Base-by-base conservation (phyloP, 2,888 invertebrate species). In the Aphodius granarius region DNA sequence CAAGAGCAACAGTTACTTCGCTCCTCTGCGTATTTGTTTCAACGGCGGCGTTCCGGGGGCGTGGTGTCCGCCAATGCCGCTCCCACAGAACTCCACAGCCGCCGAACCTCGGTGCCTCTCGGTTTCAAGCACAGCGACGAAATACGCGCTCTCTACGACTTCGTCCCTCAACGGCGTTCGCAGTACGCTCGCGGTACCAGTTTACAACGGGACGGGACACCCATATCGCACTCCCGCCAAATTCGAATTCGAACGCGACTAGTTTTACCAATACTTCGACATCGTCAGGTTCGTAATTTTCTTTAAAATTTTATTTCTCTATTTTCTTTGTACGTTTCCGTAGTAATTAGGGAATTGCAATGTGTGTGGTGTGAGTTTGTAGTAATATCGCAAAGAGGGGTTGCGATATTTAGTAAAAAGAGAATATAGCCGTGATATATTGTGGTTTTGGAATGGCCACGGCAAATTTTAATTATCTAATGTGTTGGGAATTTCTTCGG, bases 1-100 rank as follows among this genome's bases (percentile, higher is more conserved):
- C 83, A 84, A 85, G 84, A 86, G 86, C 86, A 86, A 86, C 86
- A 86, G 86, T 86, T 86, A 86, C 86, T 85, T 84, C 83, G 82
- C 83, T 84, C 83, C 82, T 83, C 83, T 83, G 83, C 85, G 85
- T 84, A 85, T 86, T 86, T 86, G 86, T 86, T 86, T 86, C 84
- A 83, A 82, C 83, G 83, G 83, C 84, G 82, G 63, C n/a, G n/a
- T 66, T 66, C 22, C 66, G 85, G 85, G 82, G 86, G 86, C 85
- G 86, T 85, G 86, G 86, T 84, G 83, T 80, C 75, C 78, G 77
- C 82, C 83, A 13, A 83, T 83, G 85, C 85, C 86, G 84, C 84
- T 86, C 85, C 85, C 84, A 85, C 84, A 83, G 83, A 43, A 82
- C 84, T 83, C 84, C 83, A 80, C 74, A 73, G 80, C 83, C 81